Percentiles rank a stretch among this genome's conserved stretches.
Evolutionary conservation across 1,140 invertebrate genomes (phyloP).

Genomic region (Aphaenogaster floridana): DNA sequence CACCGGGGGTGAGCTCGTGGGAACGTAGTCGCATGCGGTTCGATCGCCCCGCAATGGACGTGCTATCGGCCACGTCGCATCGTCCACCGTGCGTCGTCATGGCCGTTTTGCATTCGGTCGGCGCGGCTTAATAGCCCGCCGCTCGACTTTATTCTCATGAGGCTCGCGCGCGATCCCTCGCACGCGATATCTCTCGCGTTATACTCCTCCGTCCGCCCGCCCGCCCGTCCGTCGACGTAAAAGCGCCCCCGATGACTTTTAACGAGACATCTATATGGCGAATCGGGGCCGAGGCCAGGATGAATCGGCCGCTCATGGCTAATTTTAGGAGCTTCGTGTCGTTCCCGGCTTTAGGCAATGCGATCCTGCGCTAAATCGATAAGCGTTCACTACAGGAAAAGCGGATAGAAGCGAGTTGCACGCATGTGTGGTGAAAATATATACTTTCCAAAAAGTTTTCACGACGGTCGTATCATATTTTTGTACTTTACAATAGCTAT

Average conservation of each 20-base stretch:
- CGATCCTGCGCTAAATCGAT: constrained; percentile 34
- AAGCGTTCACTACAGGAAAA: neutral
- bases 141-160: constrained; percentile 57
- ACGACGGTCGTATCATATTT: neutral
- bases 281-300: constrained; percentile 19
- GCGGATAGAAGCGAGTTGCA: neutral
- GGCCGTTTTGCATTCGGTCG: constrained; percentile 46
- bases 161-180: constrained; percentile 38
- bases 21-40: constrained; percentile 59
- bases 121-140: constrained; percentile 35
- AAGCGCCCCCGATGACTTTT: constrained; percentile 60
- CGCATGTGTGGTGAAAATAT: neutral
- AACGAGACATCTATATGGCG: constrained; percentile 48
- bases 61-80: constrained; percentile 31
- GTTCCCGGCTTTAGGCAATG: constrained; percentile 6
- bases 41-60: constrained; percentile 46
- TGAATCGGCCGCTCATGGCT: constrained; percentile 40
- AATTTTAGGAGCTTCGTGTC: constrained; percentile 41
- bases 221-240: constrained; percentile 6
- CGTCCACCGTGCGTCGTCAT: constrained; percentile 23
- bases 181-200: constrained; percentile 57
- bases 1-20: constrained; percentile 51
- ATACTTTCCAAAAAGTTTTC: constrained; percentile 4
- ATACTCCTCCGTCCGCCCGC: neutral
- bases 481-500: neutral